Evolutionary conservation across 2,113 vertebrate species (phyloP), one percentile per base, ranked within the genome.

Genomic region (Catharus minimus): DNA sequence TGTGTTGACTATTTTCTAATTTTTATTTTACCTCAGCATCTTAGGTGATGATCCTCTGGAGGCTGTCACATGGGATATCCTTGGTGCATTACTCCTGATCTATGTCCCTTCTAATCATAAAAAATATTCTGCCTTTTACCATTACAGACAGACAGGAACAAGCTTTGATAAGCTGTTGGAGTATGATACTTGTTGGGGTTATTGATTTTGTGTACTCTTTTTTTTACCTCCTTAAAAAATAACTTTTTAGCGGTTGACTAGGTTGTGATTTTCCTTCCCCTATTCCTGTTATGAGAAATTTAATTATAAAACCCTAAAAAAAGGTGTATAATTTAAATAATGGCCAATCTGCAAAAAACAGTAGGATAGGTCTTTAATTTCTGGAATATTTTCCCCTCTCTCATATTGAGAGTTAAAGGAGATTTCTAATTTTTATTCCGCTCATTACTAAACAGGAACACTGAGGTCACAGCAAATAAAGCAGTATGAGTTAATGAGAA

Each of bases 391-490:
- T 94, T 85, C 46, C 47, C 58, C 95, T 76, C 64, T 94, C 66
- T 93, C 89, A 93, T 94, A 90, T 67, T 84, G 91, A 94, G 90
- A 96, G 64, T 86, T 93, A 97, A 97, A 96, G 81, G 1, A 5
- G 67, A 89, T 96, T 97, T 97, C 96, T 97, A 96, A 97, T 98
- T 98, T 92, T 97, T 96, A 98, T 98, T 97, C 97, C 36, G 66
- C 82, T 97, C 97, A 96, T 97, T 98, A 95, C 97, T 97, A 96
- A 97, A 97, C 78, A 93, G 96, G 96, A 97, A 96, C 96, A 96
- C 94, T 14, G 97, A 97, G 98, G 97, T 97, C 97, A 96, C 92
- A 79, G 96, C 97, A 98, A 98, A 98, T 98, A 98, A 98, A 98
- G 97, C 90, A 72, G 95, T 96, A 91, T 96, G 96, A 97, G 97